Base-by-base conservation (phyloP, 1,140 invertebrate genomes). In the Littorina saxatilis region DNA sequence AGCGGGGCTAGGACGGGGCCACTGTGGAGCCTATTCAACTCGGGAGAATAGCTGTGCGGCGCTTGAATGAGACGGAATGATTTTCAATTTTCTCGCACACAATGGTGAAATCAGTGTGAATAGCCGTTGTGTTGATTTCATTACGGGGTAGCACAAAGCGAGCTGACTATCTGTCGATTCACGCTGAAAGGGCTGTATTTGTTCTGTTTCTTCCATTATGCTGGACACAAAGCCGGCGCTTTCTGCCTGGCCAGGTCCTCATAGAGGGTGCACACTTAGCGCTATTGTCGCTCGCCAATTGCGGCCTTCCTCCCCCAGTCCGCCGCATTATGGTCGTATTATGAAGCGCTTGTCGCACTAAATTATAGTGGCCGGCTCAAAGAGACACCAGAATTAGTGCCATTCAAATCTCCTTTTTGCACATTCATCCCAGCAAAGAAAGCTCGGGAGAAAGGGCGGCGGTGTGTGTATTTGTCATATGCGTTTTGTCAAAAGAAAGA, bases 231-330 rank as follows among this genome's bases (percentile, higher is more conserved):
- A 85, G 82, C 81, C 58, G 17, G 63, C 27, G 93, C 82, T 84
- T 87, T 86, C 79, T 86, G 63, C 63, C 81, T 29, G 80, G 95
- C 86, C 74, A 94, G 94, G 84, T 82, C 68, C 43, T 73, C 50
- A 84, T 85, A 83, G 78, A 84, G 58, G 63, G 74, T 35, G 66
- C 76, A 82, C 84, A 86, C 86, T 87, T 84, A 82, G 72, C 66
- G 52, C 73, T 76, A 79, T 88, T 87, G 86, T 88, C 55, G 32
- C 1, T 27, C 29, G 43, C 83, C 84, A 86, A 87, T 88, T 73
- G 83, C 81, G 35, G 83, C 84, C 87, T 1, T 92, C 95, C 66
- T 92, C 94, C 43, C 90, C 95, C 52, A 91, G 95, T 66, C 58
- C 37, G 80, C 73, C 63, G 76, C 82, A 84, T 87, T 87, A 85